phyloP scores from a whole-genome alignment of 2,113 vertebrate genomes.

The Xyliphius kryptos region DNA sequence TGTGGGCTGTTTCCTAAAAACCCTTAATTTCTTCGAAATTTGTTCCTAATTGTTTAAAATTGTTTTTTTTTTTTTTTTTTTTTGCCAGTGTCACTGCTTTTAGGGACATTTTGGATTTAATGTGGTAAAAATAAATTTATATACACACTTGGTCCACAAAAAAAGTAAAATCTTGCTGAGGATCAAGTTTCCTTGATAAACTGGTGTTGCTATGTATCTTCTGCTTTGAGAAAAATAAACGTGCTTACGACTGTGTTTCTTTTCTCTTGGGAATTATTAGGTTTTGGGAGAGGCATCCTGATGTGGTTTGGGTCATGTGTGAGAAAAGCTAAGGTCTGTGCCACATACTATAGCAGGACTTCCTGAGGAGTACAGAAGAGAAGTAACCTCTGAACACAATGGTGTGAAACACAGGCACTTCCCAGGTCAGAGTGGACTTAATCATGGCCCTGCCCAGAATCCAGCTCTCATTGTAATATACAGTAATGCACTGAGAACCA shows the following conservation, averaged over 20 bases:
- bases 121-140: too few species aligned
- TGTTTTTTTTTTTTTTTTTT: too few species aligned
- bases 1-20: too few species aligned
- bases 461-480: constrained; percentile 12
- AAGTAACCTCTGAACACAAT: constrained; percentile 24
- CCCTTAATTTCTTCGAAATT: too few species aligned
- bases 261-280: constrained; percentile 16
- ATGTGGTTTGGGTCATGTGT: neutral
- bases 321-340: constrained; percentile 8
- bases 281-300: constrained; percentile 31
- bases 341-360: constrained; percentile 31
- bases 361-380: constrained; percentile 25
- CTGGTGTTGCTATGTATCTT: neutral
- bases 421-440: constrained; percentile 11
- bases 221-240: neutral
- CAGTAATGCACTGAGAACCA: neutral
- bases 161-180: too few species aligned
- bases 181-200: too few species aligned
- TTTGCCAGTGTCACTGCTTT: too few species aligned
- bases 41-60: too few species aligned
- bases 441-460: constrained; percentile 6
- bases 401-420: constrained; percentile 34
- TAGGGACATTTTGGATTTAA: too few species aligned
- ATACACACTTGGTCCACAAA: too few species aligned
- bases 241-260: constrained; percentile 6